phyloP scores from a whole-genome alignment of 1,140 invertebrate genomes.

The Dendrolimus kikuchii region DNA sequence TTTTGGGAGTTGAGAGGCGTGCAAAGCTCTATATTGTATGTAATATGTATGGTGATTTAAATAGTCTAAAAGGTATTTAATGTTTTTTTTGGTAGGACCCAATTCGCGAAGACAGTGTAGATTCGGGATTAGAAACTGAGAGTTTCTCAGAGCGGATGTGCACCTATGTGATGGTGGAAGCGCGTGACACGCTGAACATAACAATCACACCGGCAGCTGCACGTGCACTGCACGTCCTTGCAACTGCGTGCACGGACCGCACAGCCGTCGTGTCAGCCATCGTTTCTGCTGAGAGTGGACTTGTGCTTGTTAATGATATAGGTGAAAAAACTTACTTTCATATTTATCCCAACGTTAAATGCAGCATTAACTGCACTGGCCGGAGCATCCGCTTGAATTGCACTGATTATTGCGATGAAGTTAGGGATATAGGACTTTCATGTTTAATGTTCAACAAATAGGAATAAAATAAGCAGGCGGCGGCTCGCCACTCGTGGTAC shows the following conservation, averaged over 20 bases:
- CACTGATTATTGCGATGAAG: too few relatives aligned
- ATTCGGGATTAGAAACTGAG: constrained; percentile 68
- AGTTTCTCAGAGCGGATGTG: constrained; percentile 68
- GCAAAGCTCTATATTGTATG: too few relatives aligned
- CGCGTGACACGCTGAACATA: constrained; percentile 77
- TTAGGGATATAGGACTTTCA: too few relatives aligned
- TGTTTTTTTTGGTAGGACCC: constrained; percentile 33
- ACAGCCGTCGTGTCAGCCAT: constrained; percentile 43
- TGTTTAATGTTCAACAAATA: too few relatives aligned
- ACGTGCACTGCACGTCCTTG: constrained; percentile 75
- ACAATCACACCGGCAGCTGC: constrained; percentile 79
- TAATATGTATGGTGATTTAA: too few relatives aligned
- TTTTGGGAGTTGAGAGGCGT: too few relatives aligned
- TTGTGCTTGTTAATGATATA: constrained; percentile 73
- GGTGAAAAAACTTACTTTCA: constrained; percentile 32
- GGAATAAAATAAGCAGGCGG: too few relatives aligned
- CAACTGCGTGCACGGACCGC: constrained; percentile 70
- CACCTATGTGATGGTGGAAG: constrained; percentile 78
- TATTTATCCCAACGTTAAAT: constrained; percentile 2
- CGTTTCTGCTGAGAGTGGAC: constrained; percentile 31
- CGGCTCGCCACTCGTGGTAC: too few relatives aligned
- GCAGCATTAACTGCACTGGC: not conserved
- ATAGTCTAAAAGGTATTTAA: not conserved
- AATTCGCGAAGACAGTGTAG: constrained; percentile 47
- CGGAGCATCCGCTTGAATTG: too few relatives aligned